Conservation (phyloP, 2,113 vertebrate genomes). For the Accipiter virgatus region DNA sequence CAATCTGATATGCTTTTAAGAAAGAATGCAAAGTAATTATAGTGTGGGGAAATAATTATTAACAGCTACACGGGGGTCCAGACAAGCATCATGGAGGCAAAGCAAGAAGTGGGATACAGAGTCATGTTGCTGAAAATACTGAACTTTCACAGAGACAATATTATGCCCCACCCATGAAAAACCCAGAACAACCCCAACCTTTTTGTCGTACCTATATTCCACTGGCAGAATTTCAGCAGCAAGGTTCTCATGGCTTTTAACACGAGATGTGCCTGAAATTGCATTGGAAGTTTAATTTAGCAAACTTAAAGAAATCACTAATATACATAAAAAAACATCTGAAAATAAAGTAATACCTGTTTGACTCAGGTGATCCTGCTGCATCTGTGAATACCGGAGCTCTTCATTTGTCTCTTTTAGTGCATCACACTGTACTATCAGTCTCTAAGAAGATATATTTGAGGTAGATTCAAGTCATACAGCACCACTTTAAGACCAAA, state of each 20-base stretch:
- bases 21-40: background rate
- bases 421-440: slow-evolving; percentile 90
- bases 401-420: slow-evolving; percentile 95
- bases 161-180: background rate
- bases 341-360: slow-evolving; percentile 75
- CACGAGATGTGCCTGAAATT: slow-evolving; percentile 74
- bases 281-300: background rate
- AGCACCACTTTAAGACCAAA: background rate
- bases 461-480: background rate
- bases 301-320: background rate
- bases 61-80: background rate
- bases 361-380: slow-evolving; percentile 88
- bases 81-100: background rate
- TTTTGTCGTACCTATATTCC: slow-evolving; percentile 85
- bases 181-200: background rate
- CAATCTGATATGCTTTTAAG: background rate
- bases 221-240: slow-evolving; percentile 93
- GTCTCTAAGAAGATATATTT: slow-evolving; percentile 73
- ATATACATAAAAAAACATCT: background rate
- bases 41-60: background rate
- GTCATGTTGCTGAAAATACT: background rate
- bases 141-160: background rate
- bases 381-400: slow-evolving; percentile 89
- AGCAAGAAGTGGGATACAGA: background rate
- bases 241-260: slow-evolving; percentile 85